Evolutionary conservation across 2,797 vertebrate genomes (phyloP).

Genomic region (Lateolabrax maculatus): DNA sequence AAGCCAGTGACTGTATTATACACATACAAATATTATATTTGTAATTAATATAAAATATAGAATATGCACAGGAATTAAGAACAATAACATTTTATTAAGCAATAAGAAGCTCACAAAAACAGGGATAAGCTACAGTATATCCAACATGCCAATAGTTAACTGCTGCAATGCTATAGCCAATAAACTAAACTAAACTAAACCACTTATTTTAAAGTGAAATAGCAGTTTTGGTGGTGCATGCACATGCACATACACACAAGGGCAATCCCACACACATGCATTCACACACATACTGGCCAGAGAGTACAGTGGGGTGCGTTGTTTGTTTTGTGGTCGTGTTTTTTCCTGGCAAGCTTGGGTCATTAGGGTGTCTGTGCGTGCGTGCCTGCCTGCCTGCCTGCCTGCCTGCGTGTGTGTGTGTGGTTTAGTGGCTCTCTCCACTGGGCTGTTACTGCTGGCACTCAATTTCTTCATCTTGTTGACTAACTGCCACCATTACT

Average conservation of each 20-base stretch:
- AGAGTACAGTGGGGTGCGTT: conserved; percentile 73
- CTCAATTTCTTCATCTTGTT: conserved; percentile 70
- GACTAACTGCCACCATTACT: conserved; percentile 70
- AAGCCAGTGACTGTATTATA: neutral
- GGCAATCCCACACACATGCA: conserved; percentile 34
- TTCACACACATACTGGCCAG: conserved; percentile 44
- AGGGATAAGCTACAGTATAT: conserved; percentile 11
- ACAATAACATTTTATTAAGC: conserved; percentile 8
- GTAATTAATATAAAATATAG: conserved; percentile 14
- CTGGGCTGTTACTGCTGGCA: conserved; percentile 67
- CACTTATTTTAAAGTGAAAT: conserved; percentile 48
- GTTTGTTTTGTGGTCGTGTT: conserved; percentile 78
- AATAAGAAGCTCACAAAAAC: conserved; percentile 31
- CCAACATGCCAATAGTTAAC: conserved; percentile 6
- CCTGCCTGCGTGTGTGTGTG: conserved; percentile 18
- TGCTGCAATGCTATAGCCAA: no score
- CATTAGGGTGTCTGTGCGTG: conserved; percentile 74
- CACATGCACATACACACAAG: conserved; percentile 49
- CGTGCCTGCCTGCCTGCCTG: conserved; percentile 37
- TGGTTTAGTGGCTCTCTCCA: conserved; percentile 50
- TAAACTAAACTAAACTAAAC: no score
- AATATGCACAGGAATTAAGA: conserved; percentile 21
- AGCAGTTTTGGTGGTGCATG: conserved; percentile 36
- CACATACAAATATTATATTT: neutral
- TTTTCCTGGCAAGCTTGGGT: conserved; percentile 78